These are phyloP conservation scores for Drosophila biarmipes DNA, from an alignment of 1,140 invertebrate species.

Conservation along the genomic window DNA sequence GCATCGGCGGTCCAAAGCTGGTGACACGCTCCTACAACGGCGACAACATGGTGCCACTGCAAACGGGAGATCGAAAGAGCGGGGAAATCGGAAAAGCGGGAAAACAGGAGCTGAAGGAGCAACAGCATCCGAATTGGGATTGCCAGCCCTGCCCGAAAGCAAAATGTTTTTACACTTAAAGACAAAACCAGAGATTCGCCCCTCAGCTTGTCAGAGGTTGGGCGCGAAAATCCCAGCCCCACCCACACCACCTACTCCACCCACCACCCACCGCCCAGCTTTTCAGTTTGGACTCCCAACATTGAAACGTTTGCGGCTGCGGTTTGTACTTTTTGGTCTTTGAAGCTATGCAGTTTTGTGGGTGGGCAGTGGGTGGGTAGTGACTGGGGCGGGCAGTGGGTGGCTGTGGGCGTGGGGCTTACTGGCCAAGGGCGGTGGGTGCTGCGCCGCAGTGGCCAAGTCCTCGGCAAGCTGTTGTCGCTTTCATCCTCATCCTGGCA, in stretches of 20 bases:
- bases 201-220: slow-evolving; percentile 28
- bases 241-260: too few species aligned
- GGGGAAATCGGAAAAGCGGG: not conserved
- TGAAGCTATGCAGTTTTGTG: slow-evolving; percentile 56
- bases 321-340: slow-evolving; percentile 81
- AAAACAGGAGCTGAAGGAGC: slow-evolving; percentile 15
- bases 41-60: slow-evolving; percentile 69
- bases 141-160: slow-evolving; percentile 60
- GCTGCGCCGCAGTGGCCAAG: slow-evolving; percentile 30
- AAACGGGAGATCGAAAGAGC: slow-evolving; percentile 8
- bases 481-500: slow-evolving; percentile 70
- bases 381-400: too few species aligned
- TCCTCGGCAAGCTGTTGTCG: slow-evolving; percentile 76
- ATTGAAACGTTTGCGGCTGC: slow-evolving; percentile 79
- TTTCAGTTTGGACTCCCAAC: slow-evolving; percentile 27
- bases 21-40: slow-evolving; percentile 72
- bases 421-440: slow-evolving; percentile 22
- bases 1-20: slow-evolving; percentile 63
- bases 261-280: slow-evolving; percentile 25
- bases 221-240: slow-evolving; percentile 41
- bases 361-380: slow-evolving; percentile 4
- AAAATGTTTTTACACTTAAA: slow-evolving; percentile 83
- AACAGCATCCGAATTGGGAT: slow-evolving; percentile 45
- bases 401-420: not conserved
- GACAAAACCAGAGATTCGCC: slow-evolving; percentile 79